Percentiles rank a stretch among this genome's conserved stretches.
Conservation (phyloP, 2,113 vertebrate species). For the Lota lota region DNA sequence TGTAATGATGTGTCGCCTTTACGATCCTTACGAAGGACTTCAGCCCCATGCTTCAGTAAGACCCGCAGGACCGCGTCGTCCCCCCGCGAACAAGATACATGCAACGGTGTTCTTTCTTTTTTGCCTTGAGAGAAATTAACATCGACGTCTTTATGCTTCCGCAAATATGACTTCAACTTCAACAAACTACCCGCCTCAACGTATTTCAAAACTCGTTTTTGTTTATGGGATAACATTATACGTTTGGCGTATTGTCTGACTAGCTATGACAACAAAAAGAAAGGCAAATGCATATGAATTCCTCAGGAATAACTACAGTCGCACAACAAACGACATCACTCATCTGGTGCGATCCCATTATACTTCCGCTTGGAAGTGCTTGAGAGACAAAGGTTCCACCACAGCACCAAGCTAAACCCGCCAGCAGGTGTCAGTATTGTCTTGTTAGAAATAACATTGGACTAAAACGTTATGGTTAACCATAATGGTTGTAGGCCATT, state of each 20-base stretch:
- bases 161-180: slow-evolving; percentile 77
- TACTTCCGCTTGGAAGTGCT: not conserved
- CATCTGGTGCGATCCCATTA: not conserved
- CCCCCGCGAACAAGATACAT: slow-evolving; percentile 71
- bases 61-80: slow-evolving; percentile 73
- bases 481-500: not conserved
- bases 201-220: slow-evolving; percentile 75
- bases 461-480: too few species aligned
- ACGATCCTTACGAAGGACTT: slow-evolving; percentile 70
- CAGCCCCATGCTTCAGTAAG: slow-evolving; percentile 76
- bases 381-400: not conserved
- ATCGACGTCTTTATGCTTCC: slow-evolving; percentile 72
- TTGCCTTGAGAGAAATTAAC: slow-evolving; percentile 71
- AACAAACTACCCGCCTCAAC: slow-evolving; percentile 72
- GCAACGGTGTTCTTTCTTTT: slow-evolving; percentile 71
- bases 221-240: slow-evolving; percentile 67
- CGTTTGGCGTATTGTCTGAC: too few species aligned
- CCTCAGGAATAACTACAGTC: not conserved
- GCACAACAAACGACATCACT: not conserved
- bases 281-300: not conserved
- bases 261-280: too few species aligned
- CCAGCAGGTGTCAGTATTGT: too few species aligned
- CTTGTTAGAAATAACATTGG: too few species aligned
- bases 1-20: slow-evolving; percentile 79
- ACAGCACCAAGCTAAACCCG: too few species aligned